phyloP scores from a whole-genome alignment of 2,113 vertebrate genomes.

The Pica pica region DNA sequence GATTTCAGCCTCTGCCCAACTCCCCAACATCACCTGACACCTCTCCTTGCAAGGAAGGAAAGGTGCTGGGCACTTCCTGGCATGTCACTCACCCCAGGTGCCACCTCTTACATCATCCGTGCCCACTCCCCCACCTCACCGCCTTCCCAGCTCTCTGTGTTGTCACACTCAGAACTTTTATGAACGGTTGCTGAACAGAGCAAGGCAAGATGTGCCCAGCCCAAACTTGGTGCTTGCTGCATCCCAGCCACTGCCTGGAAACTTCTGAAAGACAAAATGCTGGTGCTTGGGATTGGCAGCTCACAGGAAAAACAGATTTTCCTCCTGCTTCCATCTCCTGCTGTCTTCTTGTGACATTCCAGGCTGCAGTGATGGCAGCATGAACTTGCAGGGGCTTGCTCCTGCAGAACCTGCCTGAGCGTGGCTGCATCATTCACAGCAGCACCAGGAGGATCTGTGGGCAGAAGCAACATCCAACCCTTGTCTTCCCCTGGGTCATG shows the following conservation, averaged over 20 bases:
- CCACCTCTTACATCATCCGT: background rate
- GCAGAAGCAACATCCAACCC: rapidly evolving
- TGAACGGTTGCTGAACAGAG: background rate
- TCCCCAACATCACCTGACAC: background rate
- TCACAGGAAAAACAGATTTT: background rate
- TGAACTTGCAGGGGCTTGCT: background rate
- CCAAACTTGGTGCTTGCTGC: background rate
- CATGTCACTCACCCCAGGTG: too few relatives aligned
- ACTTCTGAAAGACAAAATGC: background rate
- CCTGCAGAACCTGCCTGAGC: rapidly evolving
- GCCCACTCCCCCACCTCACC: background rate
- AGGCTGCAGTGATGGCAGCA: background rate
- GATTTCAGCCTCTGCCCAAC: background rate
- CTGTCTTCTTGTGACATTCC: background rate
- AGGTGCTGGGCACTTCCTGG: background rate
- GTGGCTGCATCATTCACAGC: background rate
- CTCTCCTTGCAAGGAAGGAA: background rate
- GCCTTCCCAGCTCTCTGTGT: background rate
- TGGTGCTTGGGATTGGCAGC: background rate
- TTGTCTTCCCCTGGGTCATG: rapidly evolving
- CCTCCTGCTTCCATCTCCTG: background rate
- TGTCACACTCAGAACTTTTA: background rate
- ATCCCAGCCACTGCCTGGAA: background rate
- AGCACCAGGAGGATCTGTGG: rapidly evolving
- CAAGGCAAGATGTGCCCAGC: background rate